Conservation (phyloP, 2,797 vertebrate species). For the Selene dorsalis region DNA sequence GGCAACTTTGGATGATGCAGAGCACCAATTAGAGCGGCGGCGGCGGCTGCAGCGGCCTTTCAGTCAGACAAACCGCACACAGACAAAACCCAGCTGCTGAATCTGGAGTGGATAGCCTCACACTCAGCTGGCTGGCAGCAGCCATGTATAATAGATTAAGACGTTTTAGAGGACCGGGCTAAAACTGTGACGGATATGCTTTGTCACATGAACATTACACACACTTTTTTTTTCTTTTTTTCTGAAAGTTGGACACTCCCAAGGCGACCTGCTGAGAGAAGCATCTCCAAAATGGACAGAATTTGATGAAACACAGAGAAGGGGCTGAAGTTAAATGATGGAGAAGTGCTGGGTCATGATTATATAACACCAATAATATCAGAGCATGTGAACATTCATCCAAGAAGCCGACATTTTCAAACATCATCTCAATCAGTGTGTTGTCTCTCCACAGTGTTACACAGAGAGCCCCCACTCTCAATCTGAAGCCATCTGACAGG, state of each 20-base stretch:
- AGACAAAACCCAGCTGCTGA: conserved; percentile 29
- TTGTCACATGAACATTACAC: conserved; percentile 51
- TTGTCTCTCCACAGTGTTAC: conserved; percentile 1
- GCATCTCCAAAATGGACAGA: conserved; percentile 8
- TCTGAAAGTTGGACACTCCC: conserved; percentile 21
- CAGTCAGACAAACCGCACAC: conserved; percentile 30
- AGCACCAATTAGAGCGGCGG: background rate
- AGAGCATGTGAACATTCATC: conserved; percentile 6
- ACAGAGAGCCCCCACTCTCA: conserved; percentile 19
- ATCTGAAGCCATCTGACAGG: conserved; percentile 50
- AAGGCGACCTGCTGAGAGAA: background rate
- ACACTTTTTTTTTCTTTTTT: conserved; percentile 6
- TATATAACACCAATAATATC: background rate
- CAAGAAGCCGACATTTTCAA: background rate
- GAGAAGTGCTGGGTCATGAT: background rate
- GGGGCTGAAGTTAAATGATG: background rate
- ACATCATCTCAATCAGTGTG: conserved; percentile 23
- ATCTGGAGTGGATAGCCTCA: conserved; percentile 23
- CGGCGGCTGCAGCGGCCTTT: background rate
- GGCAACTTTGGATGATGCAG: background rate
- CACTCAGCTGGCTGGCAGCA: conserved; percentile 41
- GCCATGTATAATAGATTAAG: conserved; percentile 65
- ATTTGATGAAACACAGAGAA: conserved; percentile 24
- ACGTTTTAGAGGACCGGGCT: conserved; percentile 49
- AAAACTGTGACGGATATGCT: conserved; percentile 50